These are phyloP conservation scores for Sinocyclocheilus maitianheensis DNA, from an alignment of 2,113 vertebrate species.

Conservation along the genomic window DNA sequence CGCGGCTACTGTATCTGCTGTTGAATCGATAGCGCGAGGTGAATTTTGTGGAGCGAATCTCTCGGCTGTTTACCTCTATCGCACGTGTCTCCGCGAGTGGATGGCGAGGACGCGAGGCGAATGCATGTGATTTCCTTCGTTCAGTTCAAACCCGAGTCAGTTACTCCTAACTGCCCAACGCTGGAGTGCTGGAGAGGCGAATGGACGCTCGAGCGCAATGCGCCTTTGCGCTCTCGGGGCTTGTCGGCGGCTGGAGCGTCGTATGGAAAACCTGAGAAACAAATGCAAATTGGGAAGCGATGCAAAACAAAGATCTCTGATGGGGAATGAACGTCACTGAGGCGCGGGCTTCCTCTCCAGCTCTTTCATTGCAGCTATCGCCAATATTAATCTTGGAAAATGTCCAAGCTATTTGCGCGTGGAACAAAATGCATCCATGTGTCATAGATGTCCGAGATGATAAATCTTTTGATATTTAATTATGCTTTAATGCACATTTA, in stretches of 20 bases:
- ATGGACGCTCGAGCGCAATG: conserved; percentile 56
- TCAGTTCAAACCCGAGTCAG: conserved; percentile 52
- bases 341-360: conserved; percentile 41
- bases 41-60: background rate
- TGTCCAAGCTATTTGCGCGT: conserved; percentile 33
- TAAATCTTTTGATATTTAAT: background rate
- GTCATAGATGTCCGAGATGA: background rate
- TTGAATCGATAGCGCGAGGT: background rate
- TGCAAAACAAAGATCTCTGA: conserved; percentile 74
- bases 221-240: conserved; percentile 51
- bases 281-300: conserved; percentile 75
- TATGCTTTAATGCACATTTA: background rate
- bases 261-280: conserved; percentile 71
- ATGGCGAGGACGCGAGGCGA: conserved; percentile 55
- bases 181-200: conserved; percentile 56
- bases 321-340: conserved; percentile 49
- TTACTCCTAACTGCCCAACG: conserved; percentile 58
- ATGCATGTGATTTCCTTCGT: conserved; percentile 50
- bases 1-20: conserved; percentile 37
- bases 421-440: background rate
- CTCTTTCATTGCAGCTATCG: conserved; percentile 21
- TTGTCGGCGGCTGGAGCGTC: conserved; percentile 63
- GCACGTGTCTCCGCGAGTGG: conserved; percentile 69
- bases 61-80: conserved; percentile 67
- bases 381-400: conserved; percentile 28